Evolutionary conservation across 1,140 invertebrate genomes (phyloP), one percentile per base, ranked within the genome.

Genomic region (Aradophagus sp.): DNA sequence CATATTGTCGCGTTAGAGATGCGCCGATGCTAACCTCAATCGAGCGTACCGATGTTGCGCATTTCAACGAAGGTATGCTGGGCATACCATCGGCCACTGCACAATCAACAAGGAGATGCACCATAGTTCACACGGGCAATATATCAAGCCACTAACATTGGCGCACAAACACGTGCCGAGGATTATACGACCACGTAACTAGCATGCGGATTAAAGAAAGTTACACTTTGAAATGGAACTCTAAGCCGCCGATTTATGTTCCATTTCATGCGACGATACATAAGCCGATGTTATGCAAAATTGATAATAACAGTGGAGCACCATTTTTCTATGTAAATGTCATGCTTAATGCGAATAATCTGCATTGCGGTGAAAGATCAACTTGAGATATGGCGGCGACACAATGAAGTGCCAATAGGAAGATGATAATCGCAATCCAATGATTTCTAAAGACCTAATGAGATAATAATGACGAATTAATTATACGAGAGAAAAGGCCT

Each of bases 1-100:
- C 53, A 73, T 65, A 73, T 59, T 67, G 70, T 73, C 70, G 58
- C 70, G 45, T 59, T 68, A 73, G 70, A 73, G 70, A 73, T 68
- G 70, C 70, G 47, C 69, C 36, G 39, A 66, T 47, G 32, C 63
- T 73, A 73, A 73, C 70, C 70, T 68, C 70, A 50, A 73, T 73
- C 52, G 59, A 59, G 27, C 11, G 34, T 47, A 15, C 58, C 39
- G 55, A 65, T 61, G 59, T 63, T 63, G 34, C 44, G 26, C 27
- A 27, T 50, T 27, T 59, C 15, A 58, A 48, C 52, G 35, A n/a
- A n/a, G n/a, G n/a, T n/a, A n/a, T 63, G 47, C 62, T 15, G 38
- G 17, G 44, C 63, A 67, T 65, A 68, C 58, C 47, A 59, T 55
- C 12, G 32, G 10, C 31, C 11, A 62, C 7, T 52, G 34, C 27